Evolutionary conservation across 2,113 vertebrate species (phyloP).

Genomic region (Saguinus midas): DNA sequence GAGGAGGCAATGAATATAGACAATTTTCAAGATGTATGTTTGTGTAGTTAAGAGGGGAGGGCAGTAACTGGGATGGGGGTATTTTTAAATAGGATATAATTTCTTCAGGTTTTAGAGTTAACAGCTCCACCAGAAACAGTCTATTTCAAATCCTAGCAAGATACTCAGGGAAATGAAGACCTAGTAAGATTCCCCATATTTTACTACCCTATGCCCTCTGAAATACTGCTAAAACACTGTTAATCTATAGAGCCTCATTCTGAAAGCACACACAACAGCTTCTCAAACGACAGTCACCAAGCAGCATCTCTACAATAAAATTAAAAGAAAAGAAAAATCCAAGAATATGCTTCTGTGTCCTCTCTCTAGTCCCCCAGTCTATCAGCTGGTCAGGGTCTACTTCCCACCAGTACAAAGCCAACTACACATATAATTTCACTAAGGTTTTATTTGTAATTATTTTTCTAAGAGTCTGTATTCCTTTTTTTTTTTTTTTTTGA

Average conservation of each 20-base stretch:
- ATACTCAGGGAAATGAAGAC: not conserved
- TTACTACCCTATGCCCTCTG: not conserved
- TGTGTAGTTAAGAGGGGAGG: not conserved
- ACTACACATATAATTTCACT: not conserved
- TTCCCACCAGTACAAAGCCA: not conserved
- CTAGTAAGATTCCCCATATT: not conserved
- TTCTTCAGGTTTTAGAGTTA: slow-evolving; percentile 17
- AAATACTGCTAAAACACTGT: not conserved
- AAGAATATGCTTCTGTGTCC: not conserved
- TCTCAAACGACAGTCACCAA: not conserved
- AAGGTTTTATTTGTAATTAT: not conserved
- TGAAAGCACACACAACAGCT: not conserved
- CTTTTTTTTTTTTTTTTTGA: not conserved
- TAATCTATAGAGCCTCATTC: not conserved
- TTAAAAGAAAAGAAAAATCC: not conserved
- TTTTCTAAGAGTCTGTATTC: slow-evolving; percentile 10
- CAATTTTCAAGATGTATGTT: not conserved
- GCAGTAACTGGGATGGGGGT: not conserved
- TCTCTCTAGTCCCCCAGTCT: not conserved
- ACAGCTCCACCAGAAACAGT: not conserved
- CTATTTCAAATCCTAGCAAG: not conserved
- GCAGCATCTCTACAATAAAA: not conserved
- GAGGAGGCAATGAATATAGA: not conserved
- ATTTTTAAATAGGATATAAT: not conserved
- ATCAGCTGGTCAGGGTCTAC: not conserved